Percentiles rank a stretch among this genome's conserved stretches.
Conservation (phyloP, 2,113 vertebrate genomes). For the Fregata magnificens region DNA sequence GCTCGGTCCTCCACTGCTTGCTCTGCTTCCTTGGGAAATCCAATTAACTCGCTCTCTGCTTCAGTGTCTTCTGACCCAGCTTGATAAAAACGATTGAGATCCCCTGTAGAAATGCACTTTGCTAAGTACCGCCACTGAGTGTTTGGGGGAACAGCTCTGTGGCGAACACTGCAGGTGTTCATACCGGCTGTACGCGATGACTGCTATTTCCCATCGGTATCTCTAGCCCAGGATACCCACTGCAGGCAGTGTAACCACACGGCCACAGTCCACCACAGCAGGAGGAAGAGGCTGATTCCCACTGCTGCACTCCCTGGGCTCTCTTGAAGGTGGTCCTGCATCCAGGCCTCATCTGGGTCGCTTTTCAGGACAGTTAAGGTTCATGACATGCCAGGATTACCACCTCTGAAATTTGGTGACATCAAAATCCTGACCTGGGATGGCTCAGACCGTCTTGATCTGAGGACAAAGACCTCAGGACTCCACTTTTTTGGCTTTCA, state of each 20-base stretch:
- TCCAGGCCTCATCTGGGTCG: background rate
- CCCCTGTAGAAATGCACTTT: background rate
- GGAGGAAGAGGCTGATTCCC: background rate
- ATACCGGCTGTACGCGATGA: accelerated
- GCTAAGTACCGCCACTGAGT: background rate
- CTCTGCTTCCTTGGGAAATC: constrained; percentile 5
- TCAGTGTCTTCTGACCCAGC: background rate
- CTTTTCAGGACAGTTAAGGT: background rate
- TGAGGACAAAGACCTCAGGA: background rate
- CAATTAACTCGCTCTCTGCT: constrained; percentile 6
- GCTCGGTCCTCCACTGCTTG: background rate
- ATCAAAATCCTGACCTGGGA: background rate
- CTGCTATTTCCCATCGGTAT: background rate
- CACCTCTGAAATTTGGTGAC: background rate
- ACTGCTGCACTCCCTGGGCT: background rate
- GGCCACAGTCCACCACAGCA: background rate
- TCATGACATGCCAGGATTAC: background rate
- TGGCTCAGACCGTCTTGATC: background rate
- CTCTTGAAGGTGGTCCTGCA: background rate
- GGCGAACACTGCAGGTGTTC: background rate
- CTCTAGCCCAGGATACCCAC: background rate
- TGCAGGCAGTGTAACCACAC: accelerated
- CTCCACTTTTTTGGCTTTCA: background rate
- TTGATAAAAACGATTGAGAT: background rate
- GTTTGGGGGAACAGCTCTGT: background rate